Conservation (phyloP, 2,888 invertebrate species). For the Schizaphis graminum region DNA sequence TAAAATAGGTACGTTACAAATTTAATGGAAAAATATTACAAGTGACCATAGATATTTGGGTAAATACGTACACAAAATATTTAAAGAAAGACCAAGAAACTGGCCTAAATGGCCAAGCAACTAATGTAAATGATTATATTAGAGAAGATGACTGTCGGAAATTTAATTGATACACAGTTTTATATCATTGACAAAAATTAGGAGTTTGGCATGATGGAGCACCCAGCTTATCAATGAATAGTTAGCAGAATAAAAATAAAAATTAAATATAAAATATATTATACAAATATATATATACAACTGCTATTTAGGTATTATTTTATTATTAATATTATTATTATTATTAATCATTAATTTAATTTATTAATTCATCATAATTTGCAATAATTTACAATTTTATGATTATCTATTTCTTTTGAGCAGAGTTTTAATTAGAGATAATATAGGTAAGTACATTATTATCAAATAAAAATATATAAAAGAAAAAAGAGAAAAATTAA, state of each 20-base stretch:
- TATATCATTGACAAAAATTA: neutral
- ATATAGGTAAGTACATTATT: too few species aligned
- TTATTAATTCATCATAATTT: too few species aligned
- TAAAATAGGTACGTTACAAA: too few species aligned
- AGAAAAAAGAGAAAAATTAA: too few species aligned
- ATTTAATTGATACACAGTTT: neutral
- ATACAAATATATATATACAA: neutral
- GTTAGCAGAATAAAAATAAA: neutral
- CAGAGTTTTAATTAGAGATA: too few species aligned
- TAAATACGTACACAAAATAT: neutral
- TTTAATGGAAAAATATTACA: too few species aligned
- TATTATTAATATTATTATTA: too few species aligned
- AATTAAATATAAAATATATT: neutral
- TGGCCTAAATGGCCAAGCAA: neutral
- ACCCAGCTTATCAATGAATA: neutral
- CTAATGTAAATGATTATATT: neutral
- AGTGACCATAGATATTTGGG: neutral
- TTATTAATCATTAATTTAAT: too few species aligned
- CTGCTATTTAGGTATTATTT: neutral
- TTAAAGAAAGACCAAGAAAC: neutral
- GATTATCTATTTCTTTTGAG: too few species aligned
- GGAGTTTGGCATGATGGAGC: neutral
- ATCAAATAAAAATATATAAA: too few species aligned
- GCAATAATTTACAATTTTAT: too few species aligned
- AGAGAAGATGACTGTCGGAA: neutral